Conservation (phyloP, 92 coral and sea anemone species). For the Porites cylindrica region DNA sequence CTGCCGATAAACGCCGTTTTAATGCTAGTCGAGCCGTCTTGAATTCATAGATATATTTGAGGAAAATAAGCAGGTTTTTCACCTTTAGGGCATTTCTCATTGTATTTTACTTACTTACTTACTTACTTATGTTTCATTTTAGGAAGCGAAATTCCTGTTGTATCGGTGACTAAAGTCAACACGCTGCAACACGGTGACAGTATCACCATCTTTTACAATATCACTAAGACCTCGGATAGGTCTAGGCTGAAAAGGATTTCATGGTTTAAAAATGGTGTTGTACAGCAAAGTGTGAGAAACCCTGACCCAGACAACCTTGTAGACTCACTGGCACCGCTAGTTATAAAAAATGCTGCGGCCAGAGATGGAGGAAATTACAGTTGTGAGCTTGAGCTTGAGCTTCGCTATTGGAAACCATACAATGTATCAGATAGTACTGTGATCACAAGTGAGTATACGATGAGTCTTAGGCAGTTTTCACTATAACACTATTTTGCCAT, state of each 20-base stretch:
- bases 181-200: not conserved
- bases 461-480: no score
- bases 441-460: slow-evolving; percentile 45
- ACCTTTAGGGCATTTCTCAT: no score
- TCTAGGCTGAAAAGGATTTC: slow-evolving; percentile 45
- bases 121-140: no score
- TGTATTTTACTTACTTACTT: no score
- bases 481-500: no score
- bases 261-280: slow-evolving; percentile 52
- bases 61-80: no score
- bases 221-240: no score
- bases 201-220: not conserved
- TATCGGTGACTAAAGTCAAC: not conserved
- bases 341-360: slow-evolving; percentile 8
- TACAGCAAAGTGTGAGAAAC: slow-evolving; percentile 18
- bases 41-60: no score
- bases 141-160: not conserved
- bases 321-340: slow-evolving; percentile 20
- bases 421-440: slow-evolving; percentile 38
- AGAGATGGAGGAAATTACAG: slow-evolving; percentile 54
- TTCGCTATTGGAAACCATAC: slow-evolving; percentile 21
- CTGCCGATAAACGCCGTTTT: no score
- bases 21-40: no score
- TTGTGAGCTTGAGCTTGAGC: slow-evolving; percentile 36
- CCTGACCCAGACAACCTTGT: slow-evolving; percentile 21